Base-by-base conservation (phyloP, 1,140 invertebrate species). In the Trachelipus rathkii region DNA sequence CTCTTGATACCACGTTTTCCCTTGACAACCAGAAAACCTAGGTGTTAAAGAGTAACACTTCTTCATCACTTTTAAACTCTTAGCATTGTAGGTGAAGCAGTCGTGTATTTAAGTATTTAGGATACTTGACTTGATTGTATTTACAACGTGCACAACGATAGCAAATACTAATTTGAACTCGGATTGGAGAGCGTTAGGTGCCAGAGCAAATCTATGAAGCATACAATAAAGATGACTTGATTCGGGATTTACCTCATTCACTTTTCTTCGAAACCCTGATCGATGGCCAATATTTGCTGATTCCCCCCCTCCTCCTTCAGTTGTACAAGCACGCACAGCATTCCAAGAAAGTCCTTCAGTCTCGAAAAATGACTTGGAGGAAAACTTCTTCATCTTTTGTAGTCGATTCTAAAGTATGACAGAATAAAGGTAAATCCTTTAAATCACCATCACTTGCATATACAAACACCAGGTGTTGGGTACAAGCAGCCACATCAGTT, bases 241-340 rank as follows among this genome's bases (percentile, higher is more conserved):
- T 11, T 69, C 67, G 19, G 67, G 67, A 69, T 69, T 69, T 19
- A 24, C 67, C 67, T 69, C 23, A 10, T 69, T 69, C 67, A 69
- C 23, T 69, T 19, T 69, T 9, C 8, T 24, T 69, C 21, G 67
- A 69, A 69, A 69, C 19, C 15, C 67, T 21, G 67, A 69, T 11
- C 67, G 67, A 69, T 69, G 23, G 9, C 23, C 9, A 69, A 21
- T 19, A 19, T 69, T 10, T n/a, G n/a, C n/a, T n/a, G n/a, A n/a
- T n/a, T n/a, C n/a, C n/a, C 8, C 67, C 23, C 8, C 9, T 21
- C 9, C 67, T 11, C 67, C 67, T 9, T 69, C 67, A 69, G 67
- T 69, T 21, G 67, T 69, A 21, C 67, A 69, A 9, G 67, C n/a
- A n/a, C n/a, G n/a, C n/a, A n/a, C n/a, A n/a, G n/a, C n/a, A n/a